Base-by-base conservation (phyloP, 1,140 invertebrate species). In the Myzus persicae region DNA sequence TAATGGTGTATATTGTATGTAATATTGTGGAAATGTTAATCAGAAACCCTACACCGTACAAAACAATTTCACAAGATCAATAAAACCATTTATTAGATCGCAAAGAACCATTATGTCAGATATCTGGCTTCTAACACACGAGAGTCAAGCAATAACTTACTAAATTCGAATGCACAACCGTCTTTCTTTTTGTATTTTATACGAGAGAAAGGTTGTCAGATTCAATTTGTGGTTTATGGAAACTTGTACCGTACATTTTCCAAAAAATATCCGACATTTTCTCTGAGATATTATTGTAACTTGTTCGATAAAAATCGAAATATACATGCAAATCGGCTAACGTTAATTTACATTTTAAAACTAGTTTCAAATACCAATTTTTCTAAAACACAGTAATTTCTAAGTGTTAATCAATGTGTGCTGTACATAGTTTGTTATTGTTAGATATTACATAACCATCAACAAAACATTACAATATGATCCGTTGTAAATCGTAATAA, bases 61-160 rank as follows among this genome's bases (percentile, higher is more conserved):
- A 82, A 76, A 76, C 59, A 76, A 76, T 76, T 76, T 76, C 38
- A 40, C 2, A 84, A 3, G 9, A 84, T 84, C 36, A 84, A 84
- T 84, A 84, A 84, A 84, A 40, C 82, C 82, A 84, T 84, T 84
- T 84, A 84, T 84, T 84, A 84, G 36, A 84, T 84, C 82, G 40
- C 40, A 84, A 40, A 40, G 38, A 84, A 84, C 38, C 82, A 40
- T 84, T 84, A 84, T 84, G 40, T 84, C 38, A 84, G 82, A 40
- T 84, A 76, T 76, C 40, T 84, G 82, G 40, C 36, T 40, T 84
- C 38, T 84, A 84, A 84, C 82, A 40, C 40, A 84, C 24, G 22
- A 84, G 82, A 26, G 38, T 38, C 38, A 42, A 84, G 82, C 38
- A 84, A 84, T 84, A 84, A 84, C 24, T 84, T 84, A 84, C 38